Evolutionary conservation across 2,113 vertebrate species (phyloP).

Genomic region (Psittacula cyanocephala): DNA sequence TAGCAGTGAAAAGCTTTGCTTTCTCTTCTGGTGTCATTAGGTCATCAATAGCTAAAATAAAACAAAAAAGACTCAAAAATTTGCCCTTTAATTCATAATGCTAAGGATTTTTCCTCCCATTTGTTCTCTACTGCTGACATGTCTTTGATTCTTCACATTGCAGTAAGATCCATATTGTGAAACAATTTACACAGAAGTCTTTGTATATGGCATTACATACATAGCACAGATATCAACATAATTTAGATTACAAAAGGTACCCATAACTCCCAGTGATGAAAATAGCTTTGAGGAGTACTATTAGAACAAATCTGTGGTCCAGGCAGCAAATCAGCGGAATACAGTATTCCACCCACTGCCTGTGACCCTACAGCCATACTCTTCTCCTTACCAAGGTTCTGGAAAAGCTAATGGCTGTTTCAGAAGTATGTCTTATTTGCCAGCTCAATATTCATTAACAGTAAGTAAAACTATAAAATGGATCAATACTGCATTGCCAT

Average conservation of each 20-base stretch:
- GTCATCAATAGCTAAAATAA: slow-evolving; percentile 83
- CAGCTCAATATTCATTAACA: neutral
- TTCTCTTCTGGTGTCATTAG: slow-evolving; percentile 93
- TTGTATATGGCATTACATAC: accelerated
- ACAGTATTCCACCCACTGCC: accelerated
- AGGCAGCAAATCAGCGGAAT: neutral
- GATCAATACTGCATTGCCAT: neutral
- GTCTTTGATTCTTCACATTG: neutral
- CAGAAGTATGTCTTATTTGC: neutral
- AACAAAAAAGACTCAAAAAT: neutral
- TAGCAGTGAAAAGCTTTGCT: slow-evolving; percentile 92
- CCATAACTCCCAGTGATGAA: neutral
- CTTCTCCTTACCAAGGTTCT: neutral
- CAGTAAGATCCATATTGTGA: neutral
- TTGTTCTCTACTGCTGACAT: neutral
- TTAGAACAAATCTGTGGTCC: neutral
- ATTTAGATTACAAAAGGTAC: neutral
- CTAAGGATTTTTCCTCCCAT: neutral
- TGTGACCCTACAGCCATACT: neutral
- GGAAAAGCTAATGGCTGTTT: neutral
- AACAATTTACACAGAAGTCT: neutral
- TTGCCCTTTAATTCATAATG: neutral
- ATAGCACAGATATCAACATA: neutral
- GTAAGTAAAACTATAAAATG: neutral
- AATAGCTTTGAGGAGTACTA: neutral